Evolutionary conservation across 30 jellyfish, hydroid and myxozoan genomes (phyloP).

Genomic region (Nemopilema nomurai): DNA sequence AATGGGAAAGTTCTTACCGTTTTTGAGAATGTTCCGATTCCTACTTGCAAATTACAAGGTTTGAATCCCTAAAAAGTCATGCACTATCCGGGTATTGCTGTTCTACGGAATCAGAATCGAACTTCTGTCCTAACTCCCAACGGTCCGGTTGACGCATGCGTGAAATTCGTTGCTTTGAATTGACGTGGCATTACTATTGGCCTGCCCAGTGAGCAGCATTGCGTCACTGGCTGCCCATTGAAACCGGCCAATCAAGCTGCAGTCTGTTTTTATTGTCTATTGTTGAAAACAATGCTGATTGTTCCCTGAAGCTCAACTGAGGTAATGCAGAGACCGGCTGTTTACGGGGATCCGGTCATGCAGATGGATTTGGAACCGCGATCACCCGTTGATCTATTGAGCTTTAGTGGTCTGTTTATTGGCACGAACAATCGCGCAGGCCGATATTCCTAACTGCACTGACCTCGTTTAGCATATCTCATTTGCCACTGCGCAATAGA

Average conservation of each 20-base stretch:
- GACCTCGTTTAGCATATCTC: conserved; percentile 57
- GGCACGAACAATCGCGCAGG: conserved; percentile 45
- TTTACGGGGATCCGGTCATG: conserved; percentile 70
- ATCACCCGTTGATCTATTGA: conserved; percentile 77
- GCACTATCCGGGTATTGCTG: conserved; percentile 50
- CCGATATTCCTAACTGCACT: conserved; percentile 34
- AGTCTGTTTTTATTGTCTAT: conserved; percentile 37
- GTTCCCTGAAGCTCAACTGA: conserved; percentile 70
- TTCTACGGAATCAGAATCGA: conserved; percentile 19
- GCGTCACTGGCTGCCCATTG: conserved; percentile 85
- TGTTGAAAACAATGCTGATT: conserved; percentile 62
- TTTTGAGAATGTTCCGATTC: conserved; percentile 16
- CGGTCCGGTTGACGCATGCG: conserved; percentile 83
- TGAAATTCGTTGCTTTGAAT: conserved; percentile 65
- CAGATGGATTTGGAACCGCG: conserved; percentile 39
- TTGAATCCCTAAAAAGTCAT: conserved; percentile 25
- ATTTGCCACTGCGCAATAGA: conserved; percentile 39
- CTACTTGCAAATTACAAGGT: background rate
- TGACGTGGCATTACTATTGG: conserved; percentile 92
- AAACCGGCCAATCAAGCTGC: conserved; percentile 62
- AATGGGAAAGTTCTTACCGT: conserved; percentile 20
- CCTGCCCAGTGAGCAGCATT: conserved; percentile 80
- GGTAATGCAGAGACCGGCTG: conserved; percentile 80
- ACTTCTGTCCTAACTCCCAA: conserved; percentile 35
- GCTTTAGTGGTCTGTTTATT: conserved; percentile 54